These are phyloP conservation scores for Acanthopagrus latus DNA, from an alignment of 2,797 vertebrate species.

Conservation along the genomic window DNA sequence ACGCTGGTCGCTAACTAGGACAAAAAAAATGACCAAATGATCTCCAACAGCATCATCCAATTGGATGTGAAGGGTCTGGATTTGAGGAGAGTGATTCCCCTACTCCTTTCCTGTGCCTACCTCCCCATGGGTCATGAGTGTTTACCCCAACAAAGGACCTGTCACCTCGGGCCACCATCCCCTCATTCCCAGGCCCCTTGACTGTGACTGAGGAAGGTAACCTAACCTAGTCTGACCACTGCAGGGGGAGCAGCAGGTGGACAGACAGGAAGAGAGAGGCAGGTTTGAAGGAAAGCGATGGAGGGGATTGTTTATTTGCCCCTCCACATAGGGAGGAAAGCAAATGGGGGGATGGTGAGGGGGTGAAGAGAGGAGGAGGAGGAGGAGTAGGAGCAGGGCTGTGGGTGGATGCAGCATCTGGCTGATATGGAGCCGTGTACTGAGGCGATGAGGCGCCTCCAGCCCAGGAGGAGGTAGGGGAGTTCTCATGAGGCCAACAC, in stretches of 20 bases:
- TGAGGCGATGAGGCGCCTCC: slow-evolving; percentile 68
- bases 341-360: slow-evolving; percentile 9
- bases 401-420: slow-evolving; percentile 73
- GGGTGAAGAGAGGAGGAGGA: slow-evolving; percentile 26
- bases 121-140: slow-evolving; percentile 55
- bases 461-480: slow-evolving; percentile 63
- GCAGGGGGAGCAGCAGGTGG: slow-evolving; percentile 57
- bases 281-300: slow-evolving; percentile 31
- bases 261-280: slow-evolving; percentile 21
- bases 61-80: background rate
- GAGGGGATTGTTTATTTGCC: slow-evolving; percentile 41
- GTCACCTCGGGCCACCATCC: slow-evolving; percentile 65
- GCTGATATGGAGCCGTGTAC: slow-evolving; percentile 62
- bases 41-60: background rate
- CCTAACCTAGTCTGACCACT: slow-evolving; percentile 44
- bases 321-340: slow-evolving; percentile 28
- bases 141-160: slow-evolving; percentile 70
- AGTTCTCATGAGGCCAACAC: slow-evolving; percentile 51
- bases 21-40: background rate
- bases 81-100: slow-evolving; percentile 12
- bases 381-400: slow-evolving; percentile 38
- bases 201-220: slow-evolving; percentile 32
- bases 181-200: slow-evolving; percentile 41
- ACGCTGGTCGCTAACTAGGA: background rate
- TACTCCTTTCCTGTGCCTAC: slow-evolving; percentile 20